Evolutionary conservation across 2,888 invertebrate genomes (phyloP).

Genomic region (Brachylomia viminalis): DNA sequence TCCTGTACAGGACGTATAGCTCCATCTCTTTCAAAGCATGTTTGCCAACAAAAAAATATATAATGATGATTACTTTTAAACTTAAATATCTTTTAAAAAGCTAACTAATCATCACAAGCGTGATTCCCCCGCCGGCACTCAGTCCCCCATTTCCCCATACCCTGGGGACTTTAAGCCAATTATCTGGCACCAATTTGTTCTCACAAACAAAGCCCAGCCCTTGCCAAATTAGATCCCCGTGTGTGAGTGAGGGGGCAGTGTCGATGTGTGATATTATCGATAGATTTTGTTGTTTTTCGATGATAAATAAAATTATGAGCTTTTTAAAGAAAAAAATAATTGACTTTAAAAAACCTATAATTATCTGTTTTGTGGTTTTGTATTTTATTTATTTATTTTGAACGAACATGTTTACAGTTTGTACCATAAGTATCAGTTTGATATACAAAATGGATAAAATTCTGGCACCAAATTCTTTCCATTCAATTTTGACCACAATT

Average conservation of each 20-base stretch:
- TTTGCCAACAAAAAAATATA: neutral
- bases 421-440: neutral
- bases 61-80: constrained; percentile 16
- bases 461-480: too few species aligned
- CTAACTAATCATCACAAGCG: constrained; percentile 40
- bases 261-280: constrained; percentile 52
- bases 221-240: constrained; percentile 88
- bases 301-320: neutral
- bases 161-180: constrained; percentile 86
- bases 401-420: neutral
- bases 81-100: constrained; percentile 38
- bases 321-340: too few species aligned
- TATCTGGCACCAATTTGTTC: constrained; percentile 88
- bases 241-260: constrained; percentile 65
- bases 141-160: constrained; percentile 63
- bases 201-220: constrained; percentile 87
- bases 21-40: neutral
- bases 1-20: neutral
- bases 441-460: too few species aligned
- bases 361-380: too few species aligned
- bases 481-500: neutral
- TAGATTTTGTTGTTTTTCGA: constrained; percentile 17
- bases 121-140: constrained; percentile 71
- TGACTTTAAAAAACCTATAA: too few species aligned
- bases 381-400: neutral